Conservation (phyloP, 1,140 invertebrate species). For the Ips typographus region DNA sequence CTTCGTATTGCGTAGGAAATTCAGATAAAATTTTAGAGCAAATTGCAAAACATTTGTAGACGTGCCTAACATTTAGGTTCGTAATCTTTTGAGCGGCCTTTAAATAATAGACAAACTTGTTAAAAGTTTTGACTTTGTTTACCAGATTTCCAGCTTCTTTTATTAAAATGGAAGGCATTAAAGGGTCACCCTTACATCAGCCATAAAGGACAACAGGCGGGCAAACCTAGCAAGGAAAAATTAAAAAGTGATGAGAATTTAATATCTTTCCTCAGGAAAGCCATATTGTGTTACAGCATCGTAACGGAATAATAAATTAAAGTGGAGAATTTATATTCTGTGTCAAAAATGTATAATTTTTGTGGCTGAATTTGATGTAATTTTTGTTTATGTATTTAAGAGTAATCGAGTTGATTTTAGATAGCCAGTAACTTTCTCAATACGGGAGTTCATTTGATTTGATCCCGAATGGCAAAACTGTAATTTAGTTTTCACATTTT, state of each 20-base stretch:
- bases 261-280: conserved; percentile 25
- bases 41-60: too few relatives aligned
- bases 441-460: conserved; percentile 12
- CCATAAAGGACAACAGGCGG: conserved; percentile 20
- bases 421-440: background rate
- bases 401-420: too few relatives aligned
- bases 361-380: too few relatives aligned
- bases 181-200: background rate
- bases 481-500: conserved; percentile 2
- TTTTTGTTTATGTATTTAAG: too few relatives aligned
- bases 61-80: too few relatives aligned
- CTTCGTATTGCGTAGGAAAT: background rate
- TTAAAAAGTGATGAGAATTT: conserved; percentile 35
- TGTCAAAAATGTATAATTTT: background rate
- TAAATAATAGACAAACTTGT: too few relatives aligned
- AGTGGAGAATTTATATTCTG: conserved; percentile 24
- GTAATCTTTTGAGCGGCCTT: too few relatives aligned
- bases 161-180: background rate
- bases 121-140: too few relatives aligned
- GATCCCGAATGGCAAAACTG: conserved; percentile 18
- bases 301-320: conserved; percentile 29
- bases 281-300: conserved; percentile 19
- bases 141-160: background rate
- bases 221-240: conserved; percentile 16
- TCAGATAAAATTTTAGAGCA: too few relatives aligned